Base-by-base conservation (phyloP, 2,113 vertebrate species). In the Argyrosomus japonicus region DNA sequence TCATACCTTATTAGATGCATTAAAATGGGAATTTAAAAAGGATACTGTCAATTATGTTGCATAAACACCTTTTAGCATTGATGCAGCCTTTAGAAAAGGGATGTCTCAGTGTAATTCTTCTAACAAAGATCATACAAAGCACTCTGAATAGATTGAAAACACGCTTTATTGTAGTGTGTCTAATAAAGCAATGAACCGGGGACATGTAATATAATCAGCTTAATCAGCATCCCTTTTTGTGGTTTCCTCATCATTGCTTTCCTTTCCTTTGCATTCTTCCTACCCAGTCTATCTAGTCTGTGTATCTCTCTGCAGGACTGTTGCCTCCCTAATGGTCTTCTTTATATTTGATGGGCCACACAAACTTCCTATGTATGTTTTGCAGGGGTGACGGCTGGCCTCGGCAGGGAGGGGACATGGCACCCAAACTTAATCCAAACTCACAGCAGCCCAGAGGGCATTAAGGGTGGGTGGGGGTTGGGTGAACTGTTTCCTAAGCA, bases 361-460 rank as follows among this genome's bases (percentile, higher is more conserved):
- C 75, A 82, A 63, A 68, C 74, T 74, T 13, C 12, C 50, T 75
- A n/a, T 58, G 72, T 69, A 63, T 83, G 69, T 71, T 77, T 77
- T 60, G 68, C 68, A 63, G 74, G 75, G 72, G 56, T 85, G 84
- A 65, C n/a, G 64, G 57, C 60, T 15, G 50, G 62, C 63, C 73
- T 81, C 17, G 19, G 72, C 43, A 77, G 87, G 88, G 91, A 89
- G 87, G 89, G 82, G 83, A 90, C 81, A 78, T 48, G 69, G 88
- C 92, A 91, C 87, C 91, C 91, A 93, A 93, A 93, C 93, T 93
- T 93, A 94, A 93, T 94, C 92, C 92, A 92, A 92, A 93, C 89
- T 91, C 92, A 91, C 91, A 92, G 92, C 90, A 91, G 88, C 89
- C 91, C 88, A 89, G 87, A 93, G 90, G 87, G 92, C 90, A 90